Percentiles rank a stretch among this genome's conserved stretches.
phyloP scores from a whole-genome alignment of 2,888 invertebrate genomes.

The Cataglyphis rosenhaueri region DNA sequence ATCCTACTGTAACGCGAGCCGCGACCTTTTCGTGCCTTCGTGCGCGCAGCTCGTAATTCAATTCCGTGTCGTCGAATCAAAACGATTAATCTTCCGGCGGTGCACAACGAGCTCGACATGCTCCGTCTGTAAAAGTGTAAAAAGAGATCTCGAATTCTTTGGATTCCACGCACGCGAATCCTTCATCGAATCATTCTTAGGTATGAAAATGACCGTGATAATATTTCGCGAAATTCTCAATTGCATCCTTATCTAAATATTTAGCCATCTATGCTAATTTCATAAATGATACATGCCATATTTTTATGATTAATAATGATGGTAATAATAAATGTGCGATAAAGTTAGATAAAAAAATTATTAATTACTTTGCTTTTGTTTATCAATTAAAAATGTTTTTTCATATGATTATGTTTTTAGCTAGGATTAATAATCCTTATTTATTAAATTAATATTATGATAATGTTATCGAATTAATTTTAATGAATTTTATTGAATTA shows the following conservation, averaged over 20 bases:
- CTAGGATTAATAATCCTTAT: background rate
- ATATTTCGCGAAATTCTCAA: background rate
- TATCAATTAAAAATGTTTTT: background rate
- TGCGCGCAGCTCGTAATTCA: conserved; percentile 52
- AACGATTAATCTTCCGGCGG: conserved; percentile 57
- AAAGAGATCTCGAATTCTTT: conserved; percentile 44
- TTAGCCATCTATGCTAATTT: background rate
- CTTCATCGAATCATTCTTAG: background rate
- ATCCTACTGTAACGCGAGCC: conserved; percentile 36
- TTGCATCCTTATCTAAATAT: background rate
- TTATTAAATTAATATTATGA: conserved; percentile 10
- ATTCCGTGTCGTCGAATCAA: conserved; percentile 58
- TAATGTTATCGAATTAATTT: background rate
- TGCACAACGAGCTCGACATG: conserved; percentile 35
- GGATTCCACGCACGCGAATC: conserved; percentile 29
- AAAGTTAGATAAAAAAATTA: background rate
- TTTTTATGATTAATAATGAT: background rate
- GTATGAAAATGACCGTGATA: conserved; percentile 16
- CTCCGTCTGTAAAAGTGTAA: conserved; percentile 45
- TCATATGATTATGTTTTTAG: background rate
- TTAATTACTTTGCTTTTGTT: background rate
- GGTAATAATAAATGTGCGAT: background rate
- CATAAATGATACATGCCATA: background rate
- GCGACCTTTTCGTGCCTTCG: conserved; percentile 49
- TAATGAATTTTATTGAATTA: background rate